Evolutionary conservation across 2,113 vertebrate genomes (phyloP).

Genomic region (Bufo gargarizans): DNA sequence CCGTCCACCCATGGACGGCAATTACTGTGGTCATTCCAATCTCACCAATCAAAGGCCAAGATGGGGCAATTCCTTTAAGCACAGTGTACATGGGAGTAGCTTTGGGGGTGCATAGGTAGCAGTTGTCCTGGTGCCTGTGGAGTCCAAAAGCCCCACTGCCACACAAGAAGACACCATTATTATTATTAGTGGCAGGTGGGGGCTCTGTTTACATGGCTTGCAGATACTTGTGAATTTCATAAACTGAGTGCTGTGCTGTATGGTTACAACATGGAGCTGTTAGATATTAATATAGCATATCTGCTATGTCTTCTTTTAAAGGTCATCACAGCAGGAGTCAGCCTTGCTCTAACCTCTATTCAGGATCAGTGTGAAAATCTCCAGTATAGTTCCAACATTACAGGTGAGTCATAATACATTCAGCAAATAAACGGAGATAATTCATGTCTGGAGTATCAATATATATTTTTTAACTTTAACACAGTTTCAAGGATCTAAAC

Average conservation of each 20-base stretch:
- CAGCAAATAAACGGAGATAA: neutral
- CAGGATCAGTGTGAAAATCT: conserved; percentile 52
- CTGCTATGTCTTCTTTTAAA: conserved; percentile 19
- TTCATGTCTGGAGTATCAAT: neutral
- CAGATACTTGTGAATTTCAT: neutral
- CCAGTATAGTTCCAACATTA: conserved; percentile 19
- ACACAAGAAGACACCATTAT: too few species aligned
- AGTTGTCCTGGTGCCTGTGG: too few species aligned
- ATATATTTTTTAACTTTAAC: neutral
- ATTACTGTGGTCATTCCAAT: too few species aligned
- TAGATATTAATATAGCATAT: conserved; percentile 5
- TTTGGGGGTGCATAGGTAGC: too few species aligned
- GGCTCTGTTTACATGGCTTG: neutral
- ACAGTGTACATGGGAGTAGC: too few species aligned
- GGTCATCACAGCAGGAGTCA: conserved; percentile 40
- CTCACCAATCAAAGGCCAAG: too few species aligned
- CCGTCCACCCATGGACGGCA: too few species aligned
- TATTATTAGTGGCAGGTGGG: too few species aligned
- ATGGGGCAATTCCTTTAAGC: too few species aligned
- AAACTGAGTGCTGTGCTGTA: neutral
- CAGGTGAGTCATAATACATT: conserved; percentile 38
- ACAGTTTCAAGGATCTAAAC: neutral
- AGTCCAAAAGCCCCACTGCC: too few species aligned
- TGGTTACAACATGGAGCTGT: neutral
- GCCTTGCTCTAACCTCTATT: conserved; percentile 37